A percentile compares a stretch with the other conserved stretches of the same genome.
Evolutionary conservation across 2,888 invertebrate genomes (phyloP).

Genomic region (Andrena haemorrhoa): DNA sequence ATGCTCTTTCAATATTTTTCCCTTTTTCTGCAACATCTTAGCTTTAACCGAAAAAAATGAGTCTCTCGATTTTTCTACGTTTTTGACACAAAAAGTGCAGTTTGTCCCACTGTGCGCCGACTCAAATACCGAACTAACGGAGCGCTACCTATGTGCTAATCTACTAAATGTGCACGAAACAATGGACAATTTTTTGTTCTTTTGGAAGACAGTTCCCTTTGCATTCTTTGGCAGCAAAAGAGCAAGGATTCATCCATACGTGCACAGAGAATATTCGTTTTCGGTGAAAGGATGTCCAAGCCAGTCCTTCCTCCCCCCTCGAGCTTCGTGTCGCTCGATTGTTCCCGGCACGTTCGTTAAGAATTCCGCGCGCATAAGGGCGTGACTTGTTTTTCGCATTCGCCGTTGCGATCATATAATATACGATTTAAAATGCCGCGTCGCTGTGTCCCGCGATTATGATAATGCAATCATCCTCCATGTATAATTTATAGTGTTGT

Average conservation of each 20-base stretch:
- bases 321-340: slow-evolving; percentile 58
- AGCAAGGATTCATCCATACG: not conserved
- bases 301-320: slow-evolving; percentile 10
- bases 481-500: slow-evolving; percentile 59
- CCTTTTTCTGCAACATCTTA: no score
- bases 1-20: no score
- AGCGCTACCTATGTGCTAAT: no score
- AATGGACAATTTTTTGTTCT: no score
- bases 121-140: no score
- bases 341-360: slow-evolving; percentile 71
- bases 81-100: no score
- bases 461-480: slow-evolving; percentile 57
- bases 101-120: no score
- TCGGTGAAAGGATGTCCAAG: slow-evolving; percentile 28
- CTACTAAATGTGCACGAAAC: no score
- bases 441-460: slow-evolving; percentile 54
- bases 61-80: no score
- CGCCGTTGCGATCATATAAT: slow-evolving; percentile 54
- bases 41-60: no score
- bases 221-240: not conserved
- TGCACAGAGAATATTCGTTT: slow-evolving; percentile 22
- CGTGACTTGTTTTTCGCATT: slow-evolving; percentile 65
- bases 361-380: slow-evolving; percentile 63
- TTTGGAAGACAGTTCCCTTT: not conserved
- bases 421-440: slow-evolving; percentile 60